Evolutionary conservation across 2,797 vertebrate species (phyloP).

Genomic region (Allobates femoralis): DNA sequence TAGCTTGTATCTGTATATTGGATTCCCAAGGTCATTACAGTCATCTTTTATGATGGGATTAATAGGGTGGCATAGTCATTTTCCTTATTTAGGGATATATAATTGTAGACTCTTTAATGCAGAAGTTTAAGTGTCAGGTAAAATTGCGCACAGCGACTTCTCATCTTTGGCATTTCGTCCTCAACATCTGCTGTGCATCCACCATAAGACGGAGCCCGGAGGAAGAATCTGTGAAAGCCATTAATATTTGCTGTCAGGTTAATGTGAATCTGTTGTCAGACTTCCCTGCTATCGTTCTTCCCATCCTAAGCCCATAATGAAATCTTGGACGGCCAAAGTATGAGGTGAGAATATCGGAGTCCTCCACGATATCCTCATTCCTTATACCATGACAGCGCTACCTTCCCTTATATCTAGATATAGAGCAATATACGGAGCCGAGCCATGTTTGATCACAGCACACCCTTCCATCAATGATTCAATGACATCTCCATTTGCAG

Average conservation of each 20-base stretch:
- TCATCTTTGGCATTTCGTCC: conserved; percentile 19
- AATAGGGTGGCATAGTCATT: conserved; percentile 18
- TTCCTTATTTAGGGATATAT: conserved; percentile 33
- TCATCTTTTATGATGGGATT: background rate
- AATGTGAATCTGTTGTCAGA: conserved; percentile 36
- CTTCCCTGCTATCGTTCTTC: conserved; percentile 2
- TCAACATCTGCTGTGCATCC: conserved; percentile 50
- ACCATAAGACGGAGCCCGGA: conserved; percentile 36
- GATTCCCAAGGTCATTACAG: background rate
- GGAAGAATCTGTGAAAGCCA: conserved; percentile 44
- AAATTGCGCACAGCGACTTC: conserved; percentile 11
- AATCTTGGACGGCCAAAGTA: background rate
- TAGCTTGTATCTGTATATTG: conserved; percentile 18
- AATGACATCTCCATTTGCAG: background rate
- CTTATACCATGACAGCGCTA: background rate
- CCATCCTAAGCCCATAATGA: background rate
- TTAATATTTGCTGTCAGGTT: conserved; percentile 55
- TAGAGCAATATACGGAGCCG: background rate
- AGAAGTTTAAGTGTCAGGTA: conserved; percentile 45
- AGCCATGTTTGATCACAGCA: background rate
- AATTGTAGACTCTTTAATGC: conserved; percentile 43
- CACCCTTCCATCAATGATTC: background rate
- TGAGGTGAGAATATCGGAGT: conserved; percentile 9
- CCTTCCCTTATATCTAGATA: background rate
- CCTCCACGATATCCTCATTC: background rate